Base-by-base conservation (phyloP, 92 coral and sea anemone species). In the Epizoanthus ramosus region DNA sequence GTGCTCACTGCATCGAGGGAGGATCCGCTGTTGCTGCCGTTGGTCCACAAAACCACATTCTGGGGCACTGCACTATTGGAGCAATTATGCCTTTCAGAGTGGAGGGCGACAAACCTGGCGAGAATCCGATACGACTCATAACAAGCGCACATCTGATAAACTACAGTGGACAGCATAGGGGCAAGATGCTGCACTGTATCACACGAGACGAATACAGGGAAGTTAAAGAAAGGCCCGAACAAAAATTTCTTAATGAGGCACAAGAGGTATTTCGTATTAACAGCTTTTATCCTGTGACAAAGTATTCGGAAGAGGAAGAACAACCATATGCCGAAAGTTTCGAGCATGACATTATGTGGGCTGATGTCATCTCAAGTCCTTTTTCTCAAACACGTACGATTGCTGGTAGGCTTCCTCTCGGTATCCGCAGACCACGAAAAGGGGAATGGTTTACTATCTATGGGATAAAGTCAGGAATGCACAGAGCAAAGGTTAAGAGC, bases 301-400 rank as follows among this genome's bases (percentile, higher is more conserved):
- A 37, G 74, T 4, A 68, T 17, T 16, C 43, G 74, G 28, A 47
- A 68, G 25, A n/a, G 15, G 13, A 14, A 17, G 74, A 37, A 45
- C 14, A 8, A 9, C 8, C 37, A 10, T 5, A 60, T 2, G 23
- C n/a, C 43, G 52, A 37, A 15, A 15, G 54, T 1, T 35, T 35
- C 56, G 52, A 37, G 56, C 54, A 16, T 12, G 74, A 68, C 22
- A 16, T 68, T 14, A 16, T 37, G 74, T 68, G 74, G 74, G 74
- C 74, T 68, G 74, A 68, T 39, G 74, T 37, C 43, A 31, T 2
- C n/a, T 17, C 18, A 58, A 18, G 22, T 21, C 66, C 66, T 3
- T 6, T 23, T 17, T 1, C 0, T 2, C 13, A 58, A 37, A 6
- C 43, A 3, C 6, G 43, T 37, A 37, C 43, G 43, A 37, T 37